Evolutionary conservation across 92 coral and sea anemone species (phyloP).

Genomic region (Epizoanthus rinbou): DNA sequence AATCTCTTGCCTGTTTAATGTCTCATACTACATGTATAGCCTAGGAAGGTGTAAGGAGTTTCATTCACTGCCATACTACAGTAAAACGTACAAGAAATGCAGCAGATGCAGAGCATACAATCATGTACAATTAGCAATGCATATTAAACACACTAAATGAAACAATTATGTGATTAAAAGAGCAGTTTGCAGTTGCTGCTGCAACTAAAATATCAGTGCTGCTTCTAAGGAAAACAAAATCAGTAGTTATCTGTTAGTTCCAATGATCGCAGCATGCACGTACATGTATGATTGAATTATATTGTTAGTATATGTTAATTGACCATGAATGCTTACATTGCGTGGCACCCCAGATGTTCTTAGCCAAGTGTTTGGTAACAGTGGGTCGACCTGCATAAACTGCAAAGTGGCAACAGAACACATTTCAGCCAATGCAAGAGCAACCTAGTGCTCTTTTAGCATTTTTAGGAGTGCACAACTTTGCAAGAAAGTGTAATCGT

Average conservation of each 20-base stretch:
- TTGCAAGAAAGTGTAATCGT: not conserved
- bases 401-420: slow-evolving; percentile 45
- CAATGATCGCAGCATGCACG: slow-evolving; percentile 20
- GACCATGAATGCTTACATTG: slow-evolving; percentile 45
- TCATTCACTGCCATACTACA: too few relatives aligned
- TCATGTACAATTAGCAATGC: too few relatives aligned
- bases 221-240: too few relatives aligned
- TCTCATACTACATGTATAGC: too few relatives aligned
- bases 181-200: too few relatives aligned
- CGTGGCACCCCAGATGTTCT: slow-evolving; percentile 39
- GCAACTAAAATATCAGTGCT: too few relatives aligned
- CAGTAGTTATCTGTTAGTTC: not conserved
- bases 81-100: too few relatives aligned
- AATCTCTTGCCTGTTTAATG: too few relatives aligned
- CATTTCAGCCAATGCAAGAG: slow-evolving; percentile 42
- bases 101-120: too few relatives aligned
- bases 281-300: not conserved
- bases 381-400: slow-evolving; percentile 39
- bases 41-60: too few relatives aligned
- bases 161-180: too few relatives aligned
- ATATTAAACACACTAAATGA: too few relatives aligned
- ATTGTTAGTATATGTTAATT: slow-evolving; percentile 38
- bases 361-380: slow-evolving; percentile 47
- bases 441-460: slow-evolving; percentile 26
- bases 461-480: slow-evolving; percentile 10